Conservation (phyloP, 2,888 invertebrate species). For the Sthenelais limicola region DNA sequence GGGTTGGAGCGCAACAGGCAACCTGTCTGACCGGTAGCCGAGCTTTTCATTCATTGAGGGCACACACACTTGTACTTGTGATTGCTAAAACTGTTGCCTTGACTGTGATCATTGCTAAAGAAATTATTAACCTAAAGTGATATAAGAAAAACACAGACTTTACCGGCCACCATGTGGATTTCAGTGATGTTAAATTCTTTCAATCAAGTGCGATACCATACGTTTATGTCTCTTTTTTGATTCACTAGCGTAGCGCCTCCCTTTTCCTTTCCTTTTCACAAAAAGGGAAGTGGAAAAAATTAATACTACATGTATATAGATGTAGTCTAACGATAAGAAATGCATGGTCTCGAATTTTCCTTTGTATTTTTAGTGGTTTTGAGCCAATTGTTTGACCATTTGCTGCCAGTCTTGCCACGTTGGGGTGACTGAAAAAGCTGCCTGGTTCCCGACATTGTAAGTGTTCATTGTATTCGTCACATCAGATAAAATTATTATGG, state of each 20-base stretch:
- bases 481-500: no score
- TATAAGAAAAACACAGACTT: constrained; percentile 35
- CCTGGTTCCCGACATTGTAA: not conserved
- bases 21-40: no score
- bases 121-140: constrained; percentile 25
- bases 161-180: constrained; percentile 29
- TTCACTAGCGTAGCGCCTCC: no score
- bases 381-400: not conserved
- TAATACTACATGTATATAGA: no score
- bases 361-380: constrained; percentile 10
- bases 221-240: no score
- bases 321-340: no score
- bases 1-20: no score
- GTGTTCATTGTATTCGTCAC: constrained; percentile 1
- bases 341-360: constrained; percentile 12
- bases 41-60: not conserved
- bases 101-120: constrained; percentile 40
- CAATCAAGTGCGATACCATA: no score
- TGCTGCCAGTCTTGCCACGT: constrained; percentile 26
- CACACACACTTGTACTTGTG: constrained; percentile 32
- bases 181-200: no score
- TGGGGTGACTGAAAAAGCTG: constrained; percentile 22
- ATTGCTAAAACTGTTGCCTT: constrained; percentile 37
- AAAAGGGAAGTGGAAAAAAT: no score
- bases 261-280: no score